Conservation (phyloP, 1,140 invertebrate genomes). For the Plodia interpunctella region DNA sequence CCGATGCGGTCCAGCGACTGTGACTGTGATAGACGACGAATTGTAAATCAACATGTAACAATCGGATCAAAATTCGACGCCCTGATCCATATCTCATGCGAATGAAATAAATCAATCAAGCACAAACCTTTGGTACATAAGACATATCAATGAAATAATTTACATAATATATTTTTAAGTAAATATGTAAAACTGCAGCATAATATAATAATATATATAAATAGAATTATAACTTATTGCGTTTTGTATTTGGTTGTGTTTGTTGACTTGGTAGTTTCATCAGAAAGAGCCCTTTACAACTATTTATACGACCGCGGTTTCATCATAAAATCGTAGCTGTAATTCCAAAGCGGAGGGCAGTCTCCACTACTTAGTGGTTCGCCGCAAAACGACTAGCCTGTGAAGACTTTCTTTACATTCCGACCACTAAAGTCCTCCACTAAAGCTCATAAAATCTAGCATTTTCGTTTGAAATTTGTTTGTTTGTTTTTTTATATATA, state of each 20-base stretch:
- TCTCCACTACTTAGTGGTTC: conserved; percentile 39
- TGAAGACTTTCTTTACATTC: conserved; percentile 38
- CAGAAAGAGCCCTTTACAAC: conserved; percentile 3
- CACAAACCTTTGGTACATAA: background rate
- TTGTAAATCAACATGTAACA: conserved; percentile 40
- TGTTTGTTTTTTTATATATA: background rate
- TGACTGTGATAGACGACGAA: conserved; percentile 33
- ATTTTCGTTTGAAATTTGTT: background rate
- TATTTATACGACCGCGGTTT: conserved; percentile 30
- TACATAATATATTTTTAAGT: no score
- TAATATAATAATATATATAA: no score
- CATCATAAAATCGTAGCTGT: conserved; percentile 29
- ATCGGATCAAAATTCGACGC: conserved; percentile 30
- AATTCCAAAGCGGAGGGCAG: conserved; percentile 27
- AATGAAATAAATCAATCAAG: conserved; percentile 21
- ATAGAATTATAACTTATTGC: no score
- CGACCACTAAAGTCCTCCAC: conserved; percentile 13
- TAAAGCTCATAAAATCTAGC: background rate
- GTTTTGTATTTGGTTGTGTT: no score
- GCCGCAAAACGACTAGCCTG: conserved; percentile 36
- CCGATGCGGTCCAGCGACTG: conserved; percentile 39
- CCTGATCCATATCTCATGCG: conserved; percentile 26
- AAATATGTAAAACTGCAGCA: no score
- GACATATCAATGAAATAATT: no score
- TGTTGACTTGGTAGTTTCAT: background rate